Evolutionary conservation across 2,797 vertebrate species (phyloP), one percentile per base, ranked within the genome.

Genomic region (Cossypha niveicapilla): DNA sequence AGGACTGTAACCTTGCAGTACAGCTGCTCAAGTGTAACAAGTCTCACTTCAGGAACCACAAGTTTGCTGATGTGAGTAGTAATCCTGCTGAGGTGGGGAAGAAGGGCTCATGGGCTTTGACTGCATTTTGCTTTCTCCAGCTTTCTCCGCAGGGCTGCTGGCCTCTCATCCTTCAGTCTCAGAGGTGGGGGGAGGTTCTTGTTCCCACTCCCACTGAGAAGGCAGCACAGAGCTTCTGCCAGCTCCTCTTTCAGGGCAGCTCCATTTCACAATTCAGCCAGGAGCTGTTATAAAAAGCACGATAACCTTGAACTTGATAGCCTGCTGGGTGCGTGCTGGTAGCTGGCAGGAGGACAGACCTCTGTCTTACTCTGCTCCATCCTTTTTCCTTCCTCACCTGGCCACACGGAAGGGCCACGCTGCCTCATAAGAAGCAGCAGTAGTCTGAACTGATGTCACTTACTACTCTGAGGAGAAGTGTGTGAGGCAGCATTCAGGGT

Each of bases 21-120:
- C 99, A 99, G 97, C 98, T 99, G 74, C 98, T 99, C 83, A 99
- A 99, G 95, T 99, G 99, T 97, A 99, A 99, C 98, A 99, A 99
- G 97, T 99, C 99, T 9, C 99, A 99, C 94, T 99, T 99, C 97
- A 98, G 99, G 94, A 99, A 99, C 97, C 99, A 99, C 98, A 99
- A 99, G 96, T 99, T 99, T 71, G 99, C 99, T 56, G 99, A 99
- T 24, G 99, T 99, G 96, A 99, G 99, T 98, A 91, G 67, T 13
- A 45, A 44, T 45, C 35, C 62, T 57, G 41, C 58, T 70, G 82
- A 70, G 77, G 30, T 53, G 71, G 53, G 76, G 27, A 56, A 75
- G 58, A 81, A 66, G 35, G 45, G 45, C 50, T 86, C 5, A 1
- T 34, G 45, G 63, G 51, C 66, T 48, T 47, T 1, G 6, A n/a